phyloP scores from a whole-genome alignment of 2,888 invertebrate genomes.

The Eilema sororculum region DNA sequence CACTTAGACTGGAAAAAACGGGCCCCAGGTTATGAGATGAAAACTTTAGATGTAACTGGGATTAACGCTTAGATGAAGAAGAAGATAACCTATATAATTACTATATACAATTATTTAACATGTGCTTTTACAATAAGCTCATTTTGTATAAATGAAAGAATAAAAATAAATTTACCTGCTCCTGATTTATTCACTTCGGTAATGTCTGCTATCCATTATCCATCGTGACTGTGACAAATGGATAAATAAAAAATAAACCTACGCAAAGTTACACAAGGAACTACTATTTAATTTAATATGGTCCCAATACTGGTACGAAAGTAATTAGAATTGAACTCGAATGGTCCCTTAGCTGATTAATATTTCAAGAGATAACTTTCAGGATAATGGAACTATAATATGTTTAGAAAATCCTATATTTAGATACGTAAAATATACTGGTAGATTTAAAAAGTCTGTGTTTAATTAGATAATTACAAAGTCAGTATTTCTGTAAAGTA shows the following conservation, averaged over 20 bases:
- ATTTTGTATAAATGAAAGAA: no score
- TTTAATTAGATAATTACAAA: background rate
- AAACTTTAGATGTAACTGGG: no score
- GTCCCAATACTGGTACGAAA: slow-evolving; percentile 60
- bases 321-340: slow-evolving; percentile 66
- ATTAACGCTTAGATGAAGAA: no score
- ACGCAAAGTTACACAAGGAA: slow-evolving; percentile 17
- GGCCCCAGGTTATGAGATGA: no score
- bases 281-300: slow-evolving; percentile 54
- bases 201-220: slow-evolving; percentile 45
- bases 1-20: no score
- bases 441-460: background rate
- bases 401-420: slow-evolving; percentile 20
- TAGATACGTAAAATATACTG: slow-evolving; percentile 20
- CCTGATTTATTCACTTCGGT: slow-evolving; percentile 46
- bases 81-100: no score
- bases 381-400: slow-evolving; percentile 47
- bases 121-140: no score
- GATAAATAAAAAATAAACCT: slow-evolving; percentile 38
- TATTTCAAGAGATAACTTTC: slow-evolving; percentile 64
- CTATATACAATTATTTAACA: no score
- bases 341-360: slow-evolving; percentile 62
- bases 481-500: background rate
- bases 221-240: slow-evolving; percentile 31
- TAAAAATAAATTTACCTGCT: slow-evolving; percentile 16